Base-by-base conservation (phyloP, 1,140 invertebrate genomes). In the Archivesica marissinica region DNA sequence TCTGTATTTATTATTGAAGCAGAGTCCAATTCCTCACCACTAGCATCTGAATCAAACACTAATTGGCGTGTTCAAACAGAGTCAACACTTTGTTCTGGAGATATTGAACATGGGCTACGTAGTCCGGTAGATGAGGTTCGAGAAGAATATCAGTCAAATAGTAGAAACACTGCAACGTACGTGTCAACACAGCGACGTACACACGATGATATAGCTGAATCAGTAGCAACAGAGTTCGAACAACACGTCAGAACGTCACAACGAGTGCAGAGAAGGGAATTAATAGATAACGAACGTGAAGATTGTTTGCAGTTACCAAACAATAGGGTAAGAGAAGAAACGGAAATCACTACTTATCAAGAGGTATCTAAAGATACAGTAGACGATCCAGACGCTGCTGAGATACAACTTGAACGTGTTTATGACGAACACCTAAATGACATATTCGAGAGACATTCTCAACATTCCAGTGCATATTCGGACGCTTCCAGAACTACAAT, bases 181-280 rank as follows among this genome's bases (percentile, higher is more conserved):
- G 66, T 70, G 2, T 41, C 35, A 1, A 44, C 38, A 0, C 66
- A 70, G 25, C 35, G 39, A 2, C 30, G 66, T 23, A 38, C 2
- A 25, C 0, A 9, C 11, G 66, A 70, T 6, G 39, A 70, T 44
- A 70, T 70, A 23, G 66, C 66, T 23, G 66, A 70, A 28, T 44
- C 66, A 1, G 25, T 70, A 44, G 66, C 38, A 25, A 25, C 38
- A 9, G 66, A 70, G 28, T 70, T 70, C 47, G 39, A 70, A 25
- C 38, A 70, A 41, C 38, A 44, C 66, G 66, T 41, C 3, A 20
- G n/a, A 44, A 41, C 11, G 39, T 70, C 66, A 25, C 35, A 44
- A 6, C 41, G 66, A 3, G 3, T 25, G 1, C 0, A n/a, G 1
- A 4, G 47, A 39, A 41, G 39, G 1, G 35, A 41, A 38, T 0